phyloP scores from a whole-genome alignment of 2,888 invertebrate genomes.

The Autographa pulchrina region DNA sequence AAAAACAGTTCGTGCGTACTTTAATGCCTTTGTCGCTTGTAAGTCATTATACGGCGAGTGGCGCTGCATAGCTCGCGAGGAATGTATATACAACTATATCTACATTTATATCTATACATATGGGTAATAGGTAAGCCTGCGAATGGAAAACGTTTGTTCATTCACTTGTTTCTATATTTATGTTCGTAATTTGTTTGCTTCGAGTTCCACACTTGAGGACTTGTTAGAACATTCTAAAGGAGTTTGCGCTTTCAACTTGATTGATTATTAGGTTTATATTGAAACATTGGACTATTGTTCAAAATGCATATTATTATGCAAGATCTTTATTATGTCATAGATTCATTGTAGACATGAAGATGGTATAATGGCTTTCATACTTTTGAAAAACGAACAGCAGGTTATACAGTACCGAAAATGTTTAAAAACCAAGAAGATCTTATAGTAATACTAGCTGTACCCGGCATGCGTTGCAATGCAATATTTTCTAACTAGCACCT shows the following conservation, averaged over 20 bases:
- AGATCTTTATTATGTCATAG: no score
- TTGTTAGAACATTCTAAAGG: not conserved
- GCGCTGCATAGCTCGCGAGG: conserved; percentile 27
- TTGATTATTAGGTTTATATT: not conserved
- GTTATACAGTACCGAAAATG: no score
- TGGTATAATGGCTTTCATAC: no score
- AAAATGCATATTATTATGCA: not conserved
- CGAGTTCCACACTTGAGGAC: not conserved
- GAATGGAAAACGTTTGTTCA: conserved; percentile 3
- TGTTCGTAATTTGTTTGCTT: not conserved
- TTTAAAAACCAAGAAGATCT: no score
- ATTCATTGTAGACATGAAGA: no score
- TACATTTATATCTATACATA: not conserved
- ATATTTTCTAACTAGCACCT: no score
- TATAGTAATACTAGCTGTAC: no score
- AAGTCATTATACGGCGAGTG: conserved; percentile 58
- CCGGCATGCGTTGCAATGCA: no score
- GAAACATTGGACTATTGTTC: not conserved
- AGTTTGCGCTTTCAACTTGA: not conserved
- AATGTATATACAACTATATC: conserved; percentile 18
- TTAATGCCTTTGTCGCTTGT: conserved; percentile 65
- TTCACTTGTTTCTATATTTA: conserved; percentile 1
- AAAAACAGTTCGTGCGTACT: conserved; percentile 66
- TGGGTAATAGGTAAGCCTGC: conserved; percentile 28
- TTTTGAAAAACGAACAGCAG: no score